Evolutionary conservation across 2,113 vertebrate species (phyloP).

Genomic region (Serinus canaria): DNA sequence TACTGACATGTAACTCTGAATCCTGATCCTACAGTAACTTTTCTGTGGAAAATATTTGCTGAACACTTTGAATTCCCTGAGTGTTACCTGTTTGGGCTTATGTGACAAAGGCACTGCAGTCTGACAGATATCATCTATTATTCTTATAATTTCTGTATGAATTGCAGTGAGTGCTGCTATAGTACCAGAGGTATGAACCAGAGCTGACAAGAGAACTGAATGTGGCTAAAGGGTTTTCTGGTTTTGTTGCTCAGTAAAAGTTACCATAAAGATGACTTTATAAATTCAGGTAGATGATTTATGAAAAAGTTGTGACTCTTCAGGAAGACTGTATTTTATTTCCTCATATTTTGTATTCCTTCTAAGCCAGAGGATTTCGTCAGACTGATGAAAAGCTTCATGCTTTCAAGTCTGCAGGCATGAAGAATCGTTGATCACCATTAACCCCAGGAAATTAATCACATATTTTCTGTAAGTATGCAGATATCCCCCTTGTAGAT

Average conservation of each 20-base stretch:
- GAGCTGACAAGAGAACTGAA: not conserved
- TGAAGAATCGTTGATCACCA: not conserved
- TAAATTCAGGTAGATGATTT: not conserved
- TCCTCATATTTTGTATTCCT: not conserved
- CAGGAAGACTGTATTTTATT: not conserved
- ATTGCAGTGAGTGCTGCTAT: not conserved
- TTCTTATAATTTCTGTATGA: not conserved
- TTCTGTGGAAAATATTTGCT: not conserved
- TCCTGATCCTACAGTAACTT: not conserved
- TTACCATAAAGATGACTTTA: not conserved
- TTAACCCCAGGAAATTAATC: not conserved
- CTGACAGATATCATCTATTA: not conserved
- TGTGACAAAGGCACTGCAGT: not conserved
- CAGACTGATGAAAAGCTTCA: not conserved
- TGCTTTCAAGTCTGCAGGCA: not conserved
- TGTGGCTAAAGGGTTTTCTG: not conserved
- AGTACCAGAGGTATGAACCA: not conserved
- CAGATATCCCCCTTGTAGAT: not conserved
- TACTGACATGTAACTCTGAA: not conserved
- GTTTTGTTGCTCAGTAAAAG: not conserved
- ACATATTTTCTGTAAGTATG: not conserved
- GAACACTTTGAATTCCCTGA: not conserved
- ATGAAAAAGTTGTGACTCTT: not conserved
- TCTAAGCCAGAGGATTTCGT: not conserved
- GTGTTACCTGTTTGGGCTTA: not conserved